phyloP scores from a whole-genome alignment of 2,113 vertebrate species.

The Paralichthys olivaceus region DNA sequence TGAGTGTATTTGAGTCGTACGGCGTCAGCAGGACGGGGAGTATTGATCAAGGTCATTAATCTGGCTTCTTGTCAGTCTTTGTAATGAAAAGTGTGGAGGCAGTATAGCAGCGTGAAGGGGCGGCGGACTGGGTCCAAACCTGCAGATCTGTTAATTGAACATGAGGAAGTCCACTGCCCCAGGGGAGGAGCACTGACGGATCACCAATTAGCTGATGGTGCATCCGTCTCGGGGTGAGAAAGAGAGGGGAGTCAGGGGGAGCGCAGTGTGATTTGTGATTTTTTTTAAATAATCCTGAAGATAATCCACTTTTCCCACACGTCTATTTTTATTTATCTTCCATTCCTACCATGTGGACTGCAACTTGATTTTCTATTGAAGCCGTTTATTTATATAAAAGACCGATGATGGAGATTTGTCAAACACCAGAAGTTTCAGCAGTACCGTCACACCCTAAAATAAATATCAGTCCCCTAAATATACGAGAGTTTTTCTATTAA shows the following conservation, averaged over 20 bases:
- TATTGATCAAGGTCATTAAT: constrained; percentile 34
- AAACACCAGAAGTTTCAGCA: too few species aligned
- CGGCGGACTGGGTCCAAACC: constrained; percentile 18
- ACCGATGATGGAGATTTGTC: too few species aligned
- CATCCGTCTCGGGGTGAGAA: background rate
- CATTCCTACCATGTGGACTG: background rate
- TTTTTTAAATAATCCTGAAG: background rate
- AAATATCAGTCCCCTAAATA: too few species aligned
- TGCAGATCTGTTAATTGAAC: constrained; percentile 36
- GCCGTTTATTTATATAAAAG: too few species aligned
- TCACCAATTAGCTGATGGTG: constrained; percentile 38
- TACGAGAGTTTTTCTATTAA: too few species aligned
- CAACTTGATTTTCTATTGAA: too few species aligned
- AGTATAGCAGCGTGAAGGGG: background rate
- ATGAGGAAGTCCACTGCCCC: constrained; percentile 9
- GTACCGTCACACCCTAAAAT: too few species aligned
- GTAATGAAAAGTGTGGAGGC: constrained; percentile 42
- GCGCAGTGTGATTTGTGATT: background rate
- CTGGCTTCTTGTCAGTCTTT: constrained; percentile 35
- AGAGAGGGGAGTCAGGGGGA: background rate
- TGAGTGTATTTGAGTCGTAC: too few species aligned
- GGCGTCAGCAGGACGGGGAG: background rate
- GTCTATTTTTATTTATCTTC: background rate
- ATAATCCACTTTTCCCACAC: background rate
- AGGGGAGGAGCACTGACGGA: constrained; percentile 35